Evolutionary conservation across 2,113 vertebrate species (phyloP).

Genomic region (Phocoena phocoena): DNA sequence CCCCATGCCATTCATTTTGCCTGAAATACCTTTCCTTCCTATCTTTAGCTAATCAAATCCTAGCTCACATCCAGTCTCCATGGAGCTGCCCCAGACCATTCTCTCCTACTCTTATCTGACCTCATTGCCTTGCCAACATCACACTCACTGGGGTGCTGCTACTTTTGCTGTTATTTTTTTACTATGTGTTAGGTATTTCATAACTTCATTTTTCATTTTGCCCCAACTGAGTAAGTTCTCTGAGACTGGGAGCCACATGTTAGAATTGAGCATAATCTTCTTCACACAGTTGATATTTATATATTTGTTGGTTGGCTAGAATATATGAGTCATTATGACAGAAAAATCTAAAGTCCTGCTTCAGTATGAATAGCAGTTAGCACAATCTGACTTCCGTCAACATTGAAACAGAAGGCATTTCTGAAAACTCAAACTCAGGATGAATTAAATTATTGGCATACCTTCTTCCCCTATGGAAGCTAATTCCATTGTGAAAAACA

Average conservation of each 20-base stretch:
- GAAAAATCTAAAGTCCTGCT: neutral
- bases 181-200: neutral
- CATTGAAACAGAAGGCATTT: neutral
- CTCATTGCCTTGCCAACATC: neutral
- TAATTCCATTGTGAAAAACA: neutral
- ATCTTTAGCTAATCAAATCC: neutral
- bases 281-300: neutral
- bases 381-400: neutral
- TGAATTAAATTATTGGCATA: neutral
- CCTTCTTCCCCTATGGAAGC: neutral
- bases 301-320: neutral
- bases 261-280: neutral
- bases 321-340: neutral
- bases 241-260: neutral
- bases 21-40: neutral
- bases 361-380: neutral
- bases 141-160: neutral
- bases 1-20: neutral
- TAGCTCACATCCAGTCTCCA: neutral
- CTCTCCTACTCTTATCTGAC: neutral
- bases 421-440: conserved; percentile 2
- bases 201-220: neutral
- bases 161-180: neutral
- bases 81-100: neutral
- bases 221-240: neutral